Conservation (phyloP, 2,888 invertebrate species). For the Poecilus cupreus region DNA sequence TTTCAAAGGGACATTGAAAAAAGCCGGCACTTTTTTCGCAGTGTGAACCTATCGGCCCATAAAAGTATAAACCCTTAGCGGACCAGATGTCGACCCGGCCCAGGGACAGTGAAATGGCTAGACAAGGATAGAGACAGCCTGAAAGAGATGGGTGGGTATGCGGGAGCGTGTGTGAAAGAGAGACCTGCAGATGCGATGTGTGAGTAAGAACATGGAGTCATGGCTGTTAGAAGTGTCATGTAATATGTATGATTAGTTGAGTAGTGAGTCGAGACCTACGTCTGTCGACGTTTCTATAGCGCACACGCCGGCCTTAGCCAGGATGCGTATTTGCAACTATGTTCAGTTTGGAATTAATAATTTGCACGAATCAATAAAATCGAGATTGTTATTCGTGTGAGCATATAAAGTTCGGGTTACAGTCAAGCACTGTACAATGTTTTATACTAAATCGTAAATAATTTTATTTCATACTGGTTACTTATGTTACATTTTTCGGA, state of each 20-base stretch:
- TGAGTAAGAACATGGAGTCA: conserved; percentile 37
- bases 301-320: neutral
- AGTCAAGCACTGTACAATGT: too few relatives aligned
- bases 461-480: too few relatives aligned
- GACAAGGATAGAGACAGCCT: neutral
- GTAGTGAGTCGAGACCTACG: conserved; percentile 58
- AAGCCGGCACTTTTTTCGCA: conserved; percentile 16
- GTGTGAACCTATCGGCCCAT: neutral
- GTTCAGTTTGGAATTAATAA: too few relatives aligned
- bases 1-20: neutral
- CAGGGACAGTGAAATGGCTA: neutral
- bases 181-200: neutral
- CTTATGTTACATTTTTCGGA: too few relatives aligned
- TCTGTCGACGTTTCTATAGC: conserved; percentile 64
- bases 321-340: conserved; percentile 3
- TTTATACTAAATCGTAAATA: too few relatives aligned
- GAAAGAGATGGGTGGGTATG: neutral
- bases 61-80: conserved; percentile 27
- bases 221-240: conserved; percentile 63
- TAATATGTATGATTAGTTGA: conserved; percentile 66
- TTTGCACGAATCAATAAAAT: too few relatives aligned
- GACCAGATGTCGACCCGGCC: conserved; percentile 11
- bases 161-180: neutral
- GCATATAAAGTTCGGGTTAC: too few relatives aligned
- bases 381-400: too few relatives aligned